Base-by-base conservation (phyloP, 2,888 invertebrate genomes). In the Drosophila maculinotata region DNA sequence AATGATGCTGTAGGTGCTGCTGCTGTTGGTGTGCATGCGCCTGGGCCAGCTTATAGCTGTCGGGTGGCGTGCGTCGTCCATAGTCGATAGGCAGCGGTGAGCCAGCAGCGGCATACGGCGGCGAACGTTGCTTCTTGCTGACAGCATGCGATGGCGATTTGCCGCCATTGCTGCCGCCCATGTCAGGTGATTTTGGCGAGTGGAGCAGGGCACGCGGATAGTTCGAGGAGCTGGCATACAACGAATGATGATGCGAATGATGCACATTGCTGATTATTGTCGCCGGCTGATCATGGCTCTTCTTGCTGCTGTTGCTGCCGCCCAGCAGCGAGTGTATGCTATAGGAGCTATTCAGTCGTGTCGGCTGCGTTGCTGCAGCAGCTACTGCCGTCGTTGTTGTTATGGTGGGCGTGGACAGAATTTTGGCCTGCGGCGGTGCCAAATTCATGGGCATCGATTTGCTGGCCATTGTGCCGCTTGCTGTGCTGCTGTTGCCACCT, bases 251-350 rank as follows among this genome's bases (percentile, higher is more conserved):
- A 48, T 76, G 79, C 73, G 77, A 67, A 69, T 79, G 66, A 56
- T 74, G 86, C 54, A 81, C 76, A 71, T 78, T 89, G 51, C 88
- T 90, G 10, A 89, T 84, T 35, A 89, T 83, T 14, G 87, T 76
- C n/a, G 84, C 76, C 36, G 89, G 89, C 25, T 76, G 80, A 38
- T 81, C 86, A 31, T 64, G 59, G 15, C 52, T 45, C 54, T 80
- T 87, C 30, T 89, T 90, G 39, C 65, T 54, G 60, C 79, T 68
- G 33, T 64, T 63, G 48, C 80, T 84, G n/a, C 89, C 90, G 15
- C 95, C 95, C 84, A 97, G 92, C 90, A 97, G 93, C 71, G 96
- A 96, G 89, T 96, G 96, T 91, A 97, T 97, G 92, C 96, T 96
- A 92, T 96, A 96, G 90, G 95, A 96, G 91, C 95, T 95, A 75